Evolutionary conservation across 2,888 invertebrate genomes (phyloP).

Genomic region (Chymomyza amoena): DNA sequence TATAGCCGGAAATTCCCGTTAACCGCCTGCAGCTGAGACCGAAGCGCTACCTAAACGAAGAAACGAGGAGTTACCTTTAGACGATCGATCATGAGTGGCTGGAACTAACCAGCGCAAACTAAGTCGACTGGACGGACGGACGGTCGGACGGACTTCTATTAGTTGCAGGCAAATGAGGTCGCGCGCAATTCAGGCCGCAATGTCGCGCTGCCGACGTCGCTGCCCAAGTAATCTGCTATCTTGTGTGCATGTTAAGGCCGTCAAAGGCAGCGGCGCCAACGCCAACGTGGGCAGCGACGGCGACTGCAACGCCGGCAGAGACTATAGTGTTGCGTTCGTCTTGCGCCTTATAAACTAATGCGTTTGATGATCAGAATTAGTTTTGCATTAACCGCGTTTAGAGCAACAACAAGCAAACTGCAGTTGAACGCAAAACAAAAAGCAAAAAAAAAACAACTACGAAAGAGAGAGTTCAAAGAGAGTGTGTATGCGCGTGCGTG

Average conservation of each 20-base stretch:
- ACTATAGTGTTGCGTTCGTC: background rate
- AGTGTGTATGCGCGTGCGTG: too few relatives aligned
- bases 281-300: conserved; percentile 14
- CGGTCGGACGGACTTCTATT: background rate
- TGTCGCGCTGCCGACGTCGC: conserved; percentile 8
- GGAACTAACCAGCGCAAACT: too few relatives aligned
- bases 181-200: background rate
- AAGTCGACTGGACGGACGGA: too few relatives aligned
- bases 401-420: conserved; percentile 45
- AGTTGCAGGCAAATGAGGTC: background rate
- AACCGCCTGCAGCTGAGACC: conserved; percentile 29
- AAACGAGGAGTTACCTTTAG: background rate
- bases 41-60: conserved; percentile 11
- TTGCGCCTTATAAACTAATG: conserved; percentile 69
- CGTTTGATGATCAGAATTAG: conserved; percentile 69
- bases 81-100: too few relatives aligned
- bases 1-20: background rate
- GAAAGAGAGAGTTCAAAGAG: background rate
- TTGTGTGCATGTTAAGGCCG: conserved; percentile 20
- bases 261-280: conserved; percentile 11
- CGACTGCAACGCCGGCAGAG: background rate
- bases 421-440: background rate
- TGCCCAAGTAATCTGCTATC: conserved; percentile 28
- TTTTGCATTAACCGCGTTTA: conserved; percentile 71
- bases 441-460: too few relatives aligned